Evolutionary conservation across 2,797 vertebrate genomes (phyloP).

Genomic region (Sandelia bainsii): DNA sequence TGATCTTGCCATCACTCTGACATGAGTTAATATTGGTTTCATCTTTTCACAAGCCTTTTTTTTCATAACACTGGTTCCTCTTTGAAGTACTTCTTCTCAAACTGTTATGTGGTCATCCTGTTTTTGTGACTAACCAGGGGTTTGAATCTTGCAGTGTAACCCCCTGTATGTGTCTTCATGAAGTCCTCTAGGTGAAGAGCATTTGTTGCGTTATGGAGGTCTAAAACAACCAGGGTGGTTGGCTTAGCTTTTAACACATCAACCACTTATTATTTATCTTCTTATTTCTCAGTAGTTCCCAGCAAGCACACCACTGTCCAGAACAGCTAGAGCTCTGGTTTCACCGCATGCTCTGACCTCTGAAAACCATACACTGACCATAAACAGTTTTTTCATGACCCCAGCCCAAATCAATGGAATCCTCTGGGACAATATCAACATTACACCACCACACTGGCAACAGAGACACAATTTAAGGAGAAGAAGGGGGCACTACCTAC

Average conservation of each 20-base stretch:
- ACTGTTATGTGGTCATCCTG: background rate
- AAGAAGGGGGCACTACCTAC: constrained; percentile 53
- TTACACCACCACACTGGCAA: constrained; percentile 69
- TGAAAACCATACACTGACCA: constrained; percentile 81
- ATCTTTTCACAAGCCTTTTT: no score
- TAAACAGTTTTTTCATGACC: constrained; percentile 82
- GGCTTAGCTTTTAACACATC: no score
- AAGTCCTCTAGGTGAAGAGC: no score
- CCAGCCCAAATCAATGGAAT: constrained; percentile 73
- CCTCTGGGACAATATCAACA: constrained; percentile 81
- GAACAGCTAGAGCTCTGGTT: constrained; percentile 78
- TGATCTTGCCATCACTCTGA: no score
- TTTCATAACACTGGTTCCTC: no score
- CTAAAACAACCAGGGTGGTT: constrained; percentile 32
- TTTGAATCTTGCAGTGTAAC: no score
- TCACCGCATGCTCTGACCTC: constrained; percentile 81
- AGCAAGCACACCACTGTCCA: constrained; percentile 72
- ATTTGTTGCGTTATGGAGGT: no score
- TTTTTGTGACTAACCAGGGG: no score
- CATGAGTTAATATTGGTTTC: no score
- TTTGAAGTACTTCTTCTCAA: background rate
- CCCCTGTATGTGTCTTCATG: no score
- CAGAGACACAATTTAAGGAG: constrained; percentile 70
- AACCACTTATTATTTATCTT: constrained; percentile 67
- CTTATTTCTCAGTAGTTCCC: constrained; percentile 69